These are phyloP conservation scores for Scrobipalpa costella DNA, from an alignment of 2,888 invertebrate species.

Conservation along the genomic window DNA sequence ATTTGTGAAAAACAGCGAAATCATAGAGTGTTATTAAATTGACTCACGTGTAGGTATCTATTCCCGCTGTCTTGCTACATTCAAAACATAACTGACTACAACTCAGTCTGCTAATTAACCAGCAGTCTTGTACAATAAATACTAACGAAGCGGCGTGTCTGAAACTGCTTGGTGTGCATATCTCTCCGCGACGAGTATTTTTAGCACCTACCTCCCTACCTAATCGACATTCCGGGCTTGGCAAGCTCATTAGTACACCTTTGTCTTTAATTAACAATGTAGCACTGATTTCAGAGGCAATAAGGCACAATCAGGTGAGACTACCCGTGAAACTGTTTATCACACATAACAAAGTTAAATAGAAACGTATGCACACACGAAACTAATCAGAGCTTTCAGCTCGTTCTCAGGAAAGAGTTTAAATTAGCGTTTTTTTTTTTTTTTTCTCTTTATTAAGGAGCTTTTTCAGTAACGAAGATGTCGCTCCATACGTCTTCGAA, in stretches of 20 bases:
- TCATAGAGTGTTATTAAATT: not conserved
- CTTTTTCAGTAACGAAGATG: too few species aligned
- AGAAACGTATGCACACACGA: not conserved
- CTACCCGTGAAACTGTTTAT: not conserved
- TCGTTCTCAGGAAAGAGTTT: too few species aligned
- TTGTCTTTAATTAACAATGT: slow-evolving; percentile 55
- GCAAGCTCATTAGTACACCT: slow-evolving; percentile 54
- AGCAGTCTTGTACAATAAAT: slow-evolving; percentile 52
- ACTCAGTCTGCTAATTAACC: slow-evolving; percentile 10
- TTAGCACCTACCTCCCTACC: slow-evolving; percentile 47
- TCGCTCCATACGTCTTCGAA: too few species aligned
- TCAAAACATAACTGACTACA: not conserved
- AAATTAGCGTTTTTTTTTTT: too few species aligned
- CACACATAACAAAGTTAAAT: too few species aligned
- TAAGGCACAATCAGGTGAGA: slow-evolving; percentile 20
- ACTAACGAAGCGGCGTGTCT: slow-evolving; percentile 57
- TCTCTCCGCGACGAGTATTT: slow-evolving; percentile 46
- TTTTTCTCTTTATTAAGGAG: too few species aligned
- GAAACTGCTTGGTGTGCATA: slow-evolving; percentile 47
- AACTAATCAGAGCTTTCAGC: too few species aligned
- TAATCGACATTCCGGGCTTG: slow-evolving; percentile 60
- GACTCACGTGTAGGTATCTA: not conserved
- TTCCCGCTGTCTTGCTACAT: not conserved
- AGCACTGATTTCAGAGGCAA: slow-evolving; percentile 34
- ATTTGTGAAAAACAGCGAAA: too few species aligned